Percentiles rank a stretch among this genome's conserved stretches.
Evolutionary conservation across 2,888 invertebrate genomes (phyloP).

Genomic region (Microplitis deprimator): DNA sequence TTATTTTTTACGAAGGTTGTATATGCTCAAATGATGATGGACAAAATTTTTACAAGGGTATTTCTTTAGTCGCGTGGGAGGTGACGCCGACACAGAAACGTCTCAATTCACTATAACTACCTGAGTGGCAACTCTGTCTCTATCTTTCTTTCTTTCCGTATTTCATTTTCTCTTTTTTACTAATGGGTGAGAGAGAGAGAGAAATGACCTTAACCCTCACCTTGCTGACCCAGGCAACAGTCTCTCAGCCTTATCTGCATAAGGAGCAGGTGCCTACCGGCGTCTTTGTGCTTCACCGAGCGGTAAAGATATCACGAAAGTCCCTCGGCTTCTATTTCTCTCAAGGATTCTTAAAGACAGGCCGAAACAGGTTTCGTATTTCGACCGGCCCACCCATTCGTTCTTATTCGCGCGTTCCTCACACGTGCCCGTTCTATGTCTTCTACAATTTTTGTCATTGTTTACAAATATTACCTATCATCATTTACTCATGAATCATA

Average conservation of each 20-base stretch:
- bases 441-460: constrained; percentile 9
- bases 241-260: constrained; percentile 66
- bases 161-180: constrained; percentile 23
- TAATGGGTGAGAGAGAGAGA: constrained; percentile 12
- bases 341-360: constrained; percentile 37
- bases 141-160: constrained; percentile 24
- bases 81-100: constrained; percentile 51
- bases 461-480: constrained; percentile 5
- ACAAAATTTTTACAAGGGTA: constrained; percentile 57
- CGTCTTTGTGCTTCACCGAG: constrained; percentile 57
- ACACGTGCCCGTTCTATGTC: constrained; percentile 17
- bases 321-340: constrained; percentile 25
- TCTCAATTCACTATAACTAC: constrained; percentile 50
- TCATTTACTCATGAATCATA: constrained; percentile 3
- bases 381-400: constrained; percentile 21
- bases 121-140: constrained; percentile 41
- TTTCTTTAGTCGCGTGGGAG: constrained; percentile 60
- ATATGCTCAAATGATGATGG: constrained; percentile 29
- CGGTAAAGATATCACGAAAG: constrained; percentile 52
- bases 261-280: constrained; percentile 68
- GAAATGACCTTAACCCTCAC: constrained; percentile 54
- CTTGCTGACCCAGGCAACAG: constrained; percentile 49
- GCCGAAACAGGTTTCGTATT: constrained; percentile 37
- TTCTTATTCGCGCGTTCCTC: constrained; percentile 28
- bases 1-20: background rate